Evolutionary conservation across 2,113 vertebrate species (phyloP), one percentile per base, ranked within the genome.

Genomic region (Brachyhypopomus gauderio): DNA sequence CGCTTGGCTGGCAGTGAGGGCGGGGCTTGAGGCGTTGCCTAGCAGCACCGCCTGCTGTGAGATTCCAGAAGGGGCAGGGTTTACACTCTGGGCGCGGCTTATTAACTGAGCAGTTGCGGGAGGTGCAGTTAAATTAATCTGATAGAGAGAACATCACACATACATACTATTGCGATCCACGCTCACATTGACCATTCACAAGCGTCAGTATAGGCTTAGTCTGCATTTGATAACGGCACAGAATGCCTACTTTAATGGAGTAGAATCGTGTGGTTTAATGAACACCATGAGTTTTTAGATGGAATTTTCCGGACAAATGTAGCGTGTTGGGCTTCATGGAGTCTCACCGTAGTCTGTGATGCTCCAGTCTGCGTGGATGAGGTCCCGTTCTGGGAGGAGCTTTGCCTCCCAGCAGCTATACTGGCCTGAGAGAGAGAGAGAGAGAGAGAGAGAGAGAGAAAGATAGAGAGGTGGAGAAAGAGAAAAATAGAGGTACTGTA

Each of bases 21-120:
- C 93, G 0, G 96, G 92, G 17, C 92, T 96, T 0, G 94, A 92
- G 0, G 95, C 89, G 75, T 96, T 97, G 83, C 97, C 96, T 90
- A 99, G 88, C 81, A 99, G 94, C 86, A 99, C 97, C 0, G 97
- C 95, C 87, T 98, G 97, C 90, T 98, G 97, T 60, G 97, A 92
- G 4, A 99, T 96, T 84, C 95, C 96, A 0, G 95, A 94, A 83
- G 95, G 92, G 20, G 69, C 87, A 0, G 98, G 95, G 78, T 92
- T 94, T 41, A 96, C 95, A 6, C 92, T 95, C 92, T 99, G 98
- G 0, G 98, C 95, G 9, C 97, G 93, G 88, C 95, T 98, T 90
- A 99, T 96, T 81, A 99, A 92, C 91, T 99, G 97, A 36, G 94
- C 92, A 0, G 97, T 93, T 0, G 96, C 94, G 0, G 97, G 95